phyloP scores from a whole-genome alignment of 2,113 vertebrate genomes.

The Barnardius zonarius region DNA sequence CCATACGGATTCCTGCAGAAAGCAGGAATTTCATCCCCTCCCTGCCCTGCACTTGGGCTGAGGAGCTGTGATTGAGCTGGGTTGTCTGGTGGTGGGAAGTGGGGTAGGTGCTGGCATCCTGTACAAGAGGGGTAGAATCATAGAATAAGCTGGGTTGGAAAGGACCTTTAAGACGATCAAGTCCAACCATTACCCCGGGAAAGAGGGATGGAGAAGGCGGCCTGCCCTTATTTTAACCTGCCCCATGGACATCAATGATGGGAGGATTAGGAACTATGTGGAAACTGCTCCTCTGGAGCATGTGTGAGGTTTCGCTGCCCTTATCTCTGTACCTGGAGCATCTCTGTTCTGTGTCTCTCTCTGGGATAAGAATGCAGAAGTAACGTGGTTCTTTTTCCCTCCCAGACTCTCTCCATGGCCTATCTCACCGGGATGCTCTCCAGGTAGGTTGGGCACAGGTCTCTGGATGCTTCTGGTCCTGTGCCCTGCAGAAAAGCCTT shows the following conservation, averaged over 20 bases:
- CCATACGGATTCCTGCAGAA: not conserved
- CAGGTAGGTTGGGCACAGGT: conserved; percentile 72
- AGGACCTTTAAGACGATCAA: not conserved
- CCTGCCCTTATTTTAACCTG: not conserved
- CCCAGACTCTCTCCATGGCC: conserved; percentile 90
- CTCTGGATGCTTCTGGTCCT: not conserved
- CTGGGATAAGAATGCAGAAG: not conserved
- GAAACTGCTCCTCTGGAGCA: not conserved
- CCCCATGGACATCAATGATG: not conserved
- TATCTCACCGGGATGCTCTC: conserved; percentile 94
- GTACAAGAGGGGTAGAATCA: not conserved
- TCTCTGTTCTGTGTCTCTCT: not conserved
- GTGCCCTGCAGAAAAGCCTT: not conserved
- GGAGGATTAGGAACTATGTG: not conserved
- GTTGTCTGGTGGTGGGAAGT: not conserved
- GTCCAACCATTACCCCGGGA: not conserved
- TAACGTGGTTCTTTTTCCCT: not conserved
- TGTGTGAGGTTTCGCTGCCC: not conserved
- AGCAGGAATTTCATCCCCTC: not conserved
- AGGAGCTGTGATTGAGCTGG: not conserved
- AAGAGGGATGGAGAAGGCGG: not conserved
- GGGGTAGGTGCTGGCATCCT: not conserved
- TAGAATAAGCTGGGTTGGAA: not conserved
- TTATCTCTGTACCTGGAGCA: not conserved
- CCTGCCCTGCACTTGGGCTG: not conserved